A percentile compares a stretch with the other conserved stretches of the same genome.
Conservation (phyloP, 2,113 vertebrate species). For the Eulemur macaco region DNA sequence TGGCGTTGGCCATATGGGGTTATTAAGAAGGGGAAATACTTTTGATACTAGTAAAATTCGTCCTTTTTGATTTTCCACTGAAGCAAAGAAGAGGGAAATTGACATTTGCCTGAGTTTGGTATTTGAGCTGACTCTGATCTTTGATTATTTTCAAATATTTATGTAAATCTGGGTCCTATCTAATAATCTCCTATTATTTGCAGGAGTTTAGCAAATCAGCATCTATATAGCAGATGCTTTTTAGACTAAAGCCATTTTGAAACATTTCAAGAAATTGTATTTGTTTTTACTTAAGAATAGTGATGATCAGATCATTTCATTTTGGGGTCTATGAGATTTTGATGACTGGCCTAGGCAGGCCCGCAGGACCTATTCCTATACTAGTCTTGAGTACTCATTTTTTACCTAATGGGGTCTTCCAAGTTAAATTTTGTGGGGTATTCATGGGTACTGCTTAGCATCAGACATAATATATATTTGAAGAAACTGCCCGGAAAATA, state of each 20-base stretch:
- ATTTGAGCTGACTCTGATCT: constrained; percentile 77
- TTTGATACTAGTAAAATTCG: constrained; percentile 63
- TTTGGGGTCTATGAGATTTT: background rate
- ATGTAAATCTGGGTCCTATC: constrained; percentile 56
- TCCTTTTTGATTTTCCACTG: constrained; percentile 71
- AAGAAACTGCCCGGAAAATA: background rate
- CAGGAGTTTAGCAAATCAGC: constrained; percentile 75
- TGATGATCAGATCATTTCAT: background rate
- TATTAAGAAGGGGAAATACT: constrained; percentile 63
- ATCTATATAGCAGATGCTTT: constrained; percentile 49
- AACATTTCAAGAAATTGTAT: background rate
- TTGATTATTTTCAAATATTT: constrained; percentile 78
- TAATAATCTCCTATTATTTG: constrained; percentile 71
- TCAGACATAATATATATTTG: background rate
- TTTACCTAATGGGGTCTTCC: background rate
- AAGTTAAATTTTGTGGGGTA: background rate
- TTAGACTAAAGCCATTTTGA: constrained; percentile 8
- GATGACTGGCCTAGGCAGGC: background rate
- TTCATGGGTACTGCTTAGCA: background rate
- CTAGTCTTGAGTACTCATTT: background rate
- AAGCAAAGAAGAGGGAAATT: constrained; percentile 76
- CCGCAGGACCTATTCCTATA: background rate
- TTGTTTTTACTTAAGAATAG: background rate
- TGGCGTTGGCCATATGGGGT: constrained; percentile 58
- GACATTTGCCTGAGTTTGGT: constrained; percentile 79